Evolutionary conservation across 2,797 vertebrate species (phyloP), one percentile per base, ranked within the genome.

Genomic region (Pitangus sulphuratus): DNA sequence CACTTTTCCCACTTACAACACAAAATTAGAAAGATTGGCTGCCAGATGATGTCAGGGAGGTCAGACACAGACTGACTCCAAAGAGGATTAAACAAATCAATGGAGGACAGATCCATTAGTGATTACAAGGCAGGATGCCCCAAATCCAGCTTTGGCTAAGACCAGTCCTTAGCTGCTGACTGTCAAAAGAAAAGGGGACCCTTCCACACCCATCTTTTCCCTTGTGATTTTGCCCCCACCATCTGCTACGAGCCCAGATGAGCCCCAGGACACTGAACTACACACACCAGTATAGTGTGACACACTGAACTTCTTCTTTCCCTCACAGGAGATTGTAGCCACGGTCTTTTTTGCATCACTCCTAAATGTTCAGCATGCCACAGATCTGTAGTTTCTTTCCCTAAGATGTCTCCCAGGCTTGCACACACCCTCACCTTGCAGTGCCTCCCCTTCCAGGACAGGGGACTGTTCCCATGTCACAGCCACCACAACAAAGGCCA

Each of bases 41-140:
- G 53, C 39, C 79, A 75, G 60, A 33, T 42, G 45, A 57, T 50
- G 64, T 26, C 19, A 51, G 17, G 24, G 45, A 91, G 44, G 72
- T 47, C 30, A 70, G 39, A 91, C 26, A 77, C 31, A 70, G 60
- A 39, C 48, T 64, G 71, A n/a, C 48, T 71, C 21, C 58, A 85
- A 93, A 94, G 82, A 93, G 57, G 89, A 95, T 96, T 94, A 92
- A 90, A 76, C 35, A 62, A 90, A 92, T 58, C 25, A 88, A 72
- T 26, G 53, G 30, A 79, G 35, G 39, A 45, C 79, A 83, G 72
- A 95, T 24, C 42, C 84, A 80, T 74, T 37, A 89, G 72, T 13
- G 70, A 60, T 89, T 89, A 90, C 12, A 19, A 91, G 91, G 76
- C 45, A 91, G 60, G 31, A 83, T 11, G 54, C n/a, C 48, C 24